Conservation (phyloP, 2,797 vertebrate species). For the Parambassis ranga region DNA sequence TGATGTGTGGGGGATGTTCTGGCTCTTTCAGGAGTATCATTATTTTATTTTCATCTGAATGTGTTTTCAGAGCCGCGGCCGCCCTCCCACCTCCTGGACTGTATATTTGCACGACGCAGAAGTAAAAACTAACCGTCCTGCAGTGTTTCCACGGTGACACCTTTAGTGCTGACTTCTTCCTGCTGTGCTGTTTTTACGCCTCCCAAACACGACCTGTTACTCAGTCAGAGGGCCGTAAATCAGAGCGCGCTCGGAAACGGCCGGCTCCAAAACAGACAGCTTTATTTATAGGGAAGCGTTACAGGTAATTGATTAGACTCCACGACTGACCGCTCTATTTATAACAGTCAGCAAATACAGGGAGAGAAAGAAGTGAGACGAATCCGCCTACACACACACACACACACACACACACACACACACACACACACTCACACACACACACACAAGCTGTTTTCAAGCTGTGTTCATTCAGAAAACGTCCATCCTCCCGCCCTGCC, state of each 20-base stretch:
- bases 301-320: conserved; percentile 14
- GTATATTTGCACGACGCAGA: not conserved
- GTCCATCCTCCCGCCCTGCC: too few relatives aligned
- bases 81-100: too few relatives aligned
- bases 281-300: conserved; percentile 38
- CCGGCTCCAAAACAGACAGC: not conserved
- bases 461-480: conserved; percentile 52
- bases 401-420: conserved; percentile 19
- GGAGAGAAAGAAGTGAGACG: not conserved
- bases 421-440: conserved; percentile 11
- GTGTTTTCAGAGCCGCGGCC: too few relatives aligned
- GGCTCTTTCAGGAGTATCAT: too few relatives aligned
- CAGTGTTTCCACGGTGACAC: not conserved
- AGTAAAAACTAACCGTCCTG: not conserved
- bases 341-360: conserved; percentile 27
- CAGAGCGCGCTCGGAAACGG: not conserved
- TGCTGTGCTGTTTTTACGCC: not conserved
- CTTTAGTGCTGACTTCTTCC: conserved; percentile 13
- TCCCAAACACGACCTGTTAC: conserved; percentile 13
- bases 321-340: conserved; percentile 7
- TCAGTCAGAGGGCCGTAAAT: conserved; percentile 34
- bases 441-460: conserved; percentile 35
- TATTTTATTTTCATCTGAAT: not conserved
- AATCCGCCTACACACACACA: not conserved
- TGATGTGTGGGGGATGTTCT: too few relatives aligned